These are phyloP conservation scores for Microctenopoma lineatum DNA, from an alignment of 2,797 vertebrate genomes.

Conservation along the genomic window DNA sequence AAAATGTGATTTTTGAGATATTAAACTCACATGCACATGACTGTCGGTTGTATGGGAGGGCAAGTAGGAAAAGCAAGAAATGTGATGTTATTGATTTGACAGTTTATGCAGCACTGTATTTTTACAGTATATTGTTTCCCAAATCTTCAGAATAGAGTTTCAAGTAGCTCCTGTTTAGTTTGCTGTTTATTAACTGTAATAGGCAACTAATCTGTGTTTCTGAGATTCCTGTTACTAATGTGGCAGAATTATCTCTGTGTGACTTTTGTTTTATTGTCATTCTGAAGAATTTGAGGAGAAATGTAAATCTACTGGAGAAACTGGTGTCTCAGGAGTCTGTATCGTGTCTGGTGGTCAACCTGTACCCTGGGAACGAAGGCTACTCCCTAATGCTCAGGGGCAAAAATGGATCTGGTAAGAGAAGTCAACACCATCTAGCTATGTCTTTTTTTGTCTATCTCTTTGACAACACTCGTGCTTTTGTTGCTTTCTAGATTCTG, in stretches of 20 bases:
- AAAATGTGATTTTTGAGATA: no score
- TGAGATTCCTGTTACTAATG: neutral
- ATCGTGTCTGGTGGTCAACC: conserved; percentile 96
- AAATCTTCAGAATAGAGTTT: neutral
- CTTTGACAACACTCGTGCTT: conserved; percentile 4
- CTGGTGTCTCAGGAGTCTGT: conserved; percentile 96
- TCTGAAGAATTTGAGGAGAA: conserved; percentile 96
- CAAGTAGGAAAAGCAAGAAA: no score
- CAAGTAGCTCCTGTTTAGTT: neutral
- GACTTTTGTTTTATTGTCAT: neutral
- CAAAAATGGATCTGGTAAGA: conserved; percentile 97
- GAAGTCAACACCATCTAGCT: neutral
- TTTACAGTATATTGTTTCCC: neutral
- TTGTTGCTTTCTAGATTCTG: conserved; percentile 88
- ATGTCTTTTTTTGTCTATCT: neutral
- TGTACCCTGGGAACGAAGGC: conserved; percentile 98
- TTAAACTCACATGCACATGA: neutral
- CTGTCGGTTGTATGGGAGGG: neutral
- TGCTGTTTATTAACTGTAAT: neutral
- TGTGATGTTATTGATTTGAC: neutral
- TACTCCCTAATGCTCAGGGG: conserved; percentile 99
- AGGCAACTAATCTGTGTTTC: no score
- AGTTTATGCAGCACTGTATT: no score
- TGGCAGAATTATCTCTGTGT: neutral
- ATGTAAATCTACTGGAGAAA: conserved; percentile 99